A percentile compares a stretch with the other conserved stretches of the same genome.
phyloP scores from a whole-genome alignment of 2,797 vertebrate species.

The Anisognathus igniventris region DNA sequence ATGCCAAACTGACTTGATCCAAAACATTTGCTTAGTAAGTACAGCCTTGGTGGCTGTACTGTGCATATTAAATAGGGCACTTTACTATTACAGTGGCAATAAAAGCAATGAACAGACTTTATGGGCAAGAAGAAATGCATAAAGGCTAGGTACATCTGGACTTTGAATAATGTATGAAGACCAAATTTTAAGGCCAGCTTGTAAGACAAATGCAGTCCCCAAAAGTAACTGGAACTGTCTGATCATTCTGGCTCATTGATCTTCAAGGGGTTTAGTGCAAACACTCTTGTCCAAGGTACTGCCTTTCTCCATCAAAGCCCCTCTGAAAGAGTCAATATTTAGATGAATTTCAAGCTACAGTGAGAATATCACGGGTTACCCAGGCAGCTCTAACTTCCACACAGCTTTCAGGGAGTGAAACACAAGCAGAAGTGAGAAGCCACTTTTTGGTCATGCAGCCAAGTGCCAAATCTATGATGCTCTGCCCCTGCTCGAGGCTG shows the following conservation, averaged over 20 bases:
- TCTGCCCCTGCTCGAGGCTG: background rate
- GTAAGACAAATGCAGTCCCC: constrained; percentile 46
- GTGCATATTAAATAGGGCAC: constrained; percentile 27
- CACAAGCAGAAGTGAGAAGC: background rate
- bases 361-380: background rate
- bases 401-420: background rate
- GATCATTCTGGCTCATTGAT: constrained; percentile 48
- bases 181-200: constrained; percentile 55
- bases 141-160: constrained; percentile 9
- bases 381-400: background rate
- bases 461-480: accelerated
- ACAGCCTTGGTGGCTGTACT: background rate
- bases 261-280: constrained; percentile 49
- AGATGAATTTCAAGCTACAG: background rate
- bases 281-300: background rate
- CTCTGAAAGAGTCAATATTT: background rate
- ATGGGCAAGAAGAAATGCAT: constrained; percentile 47
- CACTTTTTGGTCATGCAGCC: background rate
- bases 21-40: constrained; percentile 48
- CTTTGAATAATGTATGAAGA: constrained; percentile 70
- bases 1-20: constrained; percentile 25
- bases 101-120: constrained; percentile 47
- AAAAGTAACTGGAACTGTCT: constrained; percentile 26
- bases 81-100: constrained; percentile 7
- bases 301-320: background rate